Base-by-base conservation (phyloP, 2,888 invertebrate species). In the Coelogynopora nodosa region DNA sequence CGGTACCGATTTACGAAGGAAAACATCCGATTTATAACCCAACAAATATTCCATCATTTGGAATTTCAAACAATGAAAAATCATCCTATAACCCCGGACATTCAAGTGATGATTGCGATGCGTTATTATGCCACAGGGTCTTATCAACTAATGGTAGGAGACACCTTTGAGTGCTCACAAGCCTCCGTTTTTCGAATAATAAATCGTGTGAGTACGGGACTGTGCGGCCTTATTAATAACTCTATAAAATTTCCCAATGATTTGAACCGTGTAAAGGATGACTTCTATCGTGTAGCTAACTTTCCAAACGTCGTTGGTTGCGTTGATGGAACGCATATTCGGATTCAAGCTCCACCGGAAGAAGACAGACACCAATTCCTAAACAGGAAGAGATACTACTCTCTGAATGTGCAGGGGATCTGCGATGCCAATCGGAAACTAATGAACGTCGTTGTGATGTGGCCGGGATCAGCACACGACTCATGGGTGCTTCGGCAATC, bases 401-500 rank as follows among this genome's bases (percentile, higher is more conserved):
- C 89, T 0, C 87, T 90, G 0, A 89, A 90, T 82, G 82, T 88
- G 0, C 89, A 89, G 87, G 88, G 89, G 0, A 87, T 89, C 0
- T 30, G 49, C 26, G 87, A 89, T 30, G 30, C 10, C 10, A 86
- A 88, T 0, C 82, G 83, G 2, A 23, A 49, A 29, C 87, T 89
- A 31, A 29, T 49, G 0, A 88, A 89, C 82, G 84, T 88, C 23
- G 87, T 87, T 23, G 89, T 86, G 0, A 87, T 88, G 67, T 90
- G 88, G 88, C 89, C 89, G 0, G 89, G 89, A 0, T 83, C 87
- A n/a, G 87, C 88, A 0, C 88, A 89, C 85, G 89, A 90, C 31
- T 74, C 84, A 18, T 87, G 88, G 31, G 88, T 90, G 13, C 88
- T 88, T 0, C 67, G 85, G 0, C n/a, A n/a, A n/a, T n/a, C n/a